A percentile compares a stretch with the other conserved stretches of the same genome.
These are phyloP conservation scores for Pyrochroa serraticornis DNA, from an alignment of 2,888 invertebrate species.

Conservation along the genomic window DNA sequence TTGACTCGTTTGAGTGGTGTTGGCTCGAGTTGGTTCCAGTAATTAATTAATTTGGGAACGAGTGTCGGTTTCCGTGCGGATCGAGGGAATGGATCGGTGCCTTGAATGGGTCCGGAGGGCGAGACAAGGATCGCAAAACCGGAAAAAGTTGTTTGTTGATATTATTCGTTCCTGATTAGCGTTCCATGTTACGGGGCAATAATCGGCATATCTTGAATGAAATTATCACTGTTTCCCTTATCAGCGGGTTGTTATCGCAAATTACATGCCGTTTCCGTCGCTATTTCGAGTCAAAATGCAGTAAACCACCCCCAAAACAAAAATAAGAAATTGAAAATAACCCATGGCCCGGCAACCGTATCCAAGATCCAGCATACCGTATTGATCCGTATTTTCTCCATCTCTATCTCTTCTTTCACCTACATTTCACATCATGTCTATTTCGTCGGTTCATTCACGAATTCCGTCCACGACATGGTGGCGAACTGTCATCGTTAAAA, in stretches of 20 bases:
- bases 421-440: conserved; percentile 43
- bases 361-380: conserved; percentile 46
- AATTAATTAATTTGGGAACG: background rate
- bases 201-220: conserved; percentile 35
- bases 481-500: conserved; percentile 30
- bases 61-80: background rate
- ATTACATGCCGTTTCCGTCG: conserved; percentile 5
- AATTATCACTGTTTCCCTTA: conserved; percentile 30
- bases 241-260: conserved; percentile 12
- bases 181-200: conserved; percentile 21
- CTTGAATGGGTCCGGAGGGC: conserved; percentile 11
- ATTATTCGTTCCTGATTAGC: conserved; percentile 13
- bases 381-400: conserved; percentile 50
- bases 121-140: background rate
- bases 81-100: background rate
- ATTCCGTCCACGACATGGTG: conserved; percentile 32
- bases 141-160: background rate
- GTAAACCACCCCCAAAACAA: background rate
- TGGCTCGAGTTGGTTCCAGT: too few relatives aligned
- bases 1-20: too few relatives aligned
- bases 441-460: conserved; percentile 48
- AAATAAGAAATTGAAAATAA: conserved; percentile 10
- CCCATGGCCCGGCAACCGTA: conserved; percentile 28
- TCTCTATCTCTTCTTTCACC: conserved; percentile 49
- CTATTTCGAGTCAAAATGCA: background rate